phyloP scores from a whole-genome alignment of 2,888 invertebrate genomes.

The Spicauda simplicius region DNA sequence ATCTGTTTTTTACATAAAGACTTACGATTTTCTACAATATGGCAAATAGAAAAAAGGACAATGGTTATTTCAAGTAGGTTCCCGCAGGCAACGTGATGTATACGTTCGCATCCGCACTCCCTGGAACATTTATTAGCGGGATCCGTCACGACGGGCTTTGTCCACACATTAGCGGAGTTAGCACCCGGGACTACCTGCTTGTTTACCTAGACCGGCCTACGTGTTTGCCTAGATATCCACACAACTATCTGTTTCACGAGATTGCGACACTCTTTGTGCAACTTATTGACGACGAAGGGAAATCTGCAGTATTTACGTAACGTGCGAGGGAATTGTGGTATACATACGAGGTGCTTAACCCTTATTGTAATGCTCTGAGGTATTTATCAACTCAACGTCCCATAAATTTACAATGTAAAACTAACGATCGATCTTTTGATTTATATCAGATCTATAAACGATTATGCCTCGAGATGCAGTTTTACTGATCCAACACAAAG shows the following conservation, averaged over 20 bases:
- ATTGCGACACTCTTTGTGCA: slow-evolving; percentile 75
- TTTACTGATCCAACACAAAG: slow-evolving; percentile 46
- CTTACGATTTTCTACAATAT: background rate
- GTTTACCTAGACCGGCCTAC: slow-evolving; percentile 67
- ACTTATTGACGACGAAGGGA: slow-evolving; percentile 74
- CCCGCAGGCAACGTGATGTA: slow-evolving; percentile 50
- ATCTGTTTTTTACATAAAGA: too few relatives aligned
- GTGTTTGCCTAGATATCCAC: slow-evolving; percentile 75
- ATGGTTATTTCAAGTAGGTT: slow-evolving; percentile 29
- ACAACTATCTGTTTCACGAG: slow-evolving; percentile 64
- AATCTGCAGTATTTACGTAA: slow-evolving; percentile 72
- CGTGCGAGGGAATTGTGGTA: slow-evolving; percentile 61
- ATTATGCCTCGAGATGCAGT: slow-evolving; percentile 38
- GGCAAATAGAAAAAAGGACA: slow-evolving; percentile 6
- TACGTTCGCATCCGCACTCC: slow-evolving; percentile 69
- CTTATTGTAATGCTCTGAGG: slow-evolving; percentile 35
- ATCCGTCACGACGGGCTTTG: slow-evolving; percentile 79
- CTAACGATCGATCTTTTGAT: slow-evolving; percentile 41
- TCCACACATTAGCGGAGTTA: slow-evolving; percentile 82
- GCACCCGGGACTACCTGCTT: slow-evolving; percentile 75
- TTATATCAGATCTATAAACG: slow-evolving; percentile 38
- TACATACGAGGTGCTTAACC: slow-evolving; percentile 64
- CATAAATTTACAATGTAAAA: slow-evolving; percentile 31
- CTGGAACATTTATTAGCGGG: slow-evolving; percentile 82
- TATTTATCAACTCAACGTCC: slow-evolving; percentile 14